These are phyloP conservation scores for Aethina tumida DNA, from an alignment of 1,140 invertebrate species.

Conservation along the genomic window DNA sequence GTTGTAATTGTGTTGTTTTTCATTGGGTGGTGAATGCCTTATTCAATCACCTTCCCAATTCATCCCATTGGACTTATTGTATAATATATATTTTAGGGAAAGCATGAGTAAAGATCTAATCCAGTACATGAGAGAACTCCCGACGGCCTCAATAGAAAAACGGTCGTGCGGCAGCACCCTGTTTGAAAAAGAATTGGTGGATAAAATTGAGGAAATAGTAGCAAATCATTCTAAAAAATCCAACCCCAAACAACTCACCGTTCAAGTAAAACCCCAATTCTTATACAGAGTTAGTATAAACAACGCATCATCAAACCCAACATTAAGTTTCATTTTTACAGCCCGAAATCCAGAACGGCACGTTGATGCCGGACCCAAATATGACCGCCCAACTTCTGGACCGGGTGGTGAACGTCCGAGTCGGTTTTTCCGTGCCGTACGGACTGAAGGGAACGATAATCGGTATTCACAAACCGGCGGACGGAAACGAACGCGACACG, in stretches of 20 bases:
- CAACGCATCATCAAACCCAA: not conserved
- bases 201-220: slow-evolving; percentile 47
- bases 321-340: slow-evolving; percentile 23
- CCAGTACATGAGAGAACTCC: slow-evolving; percentile 62
- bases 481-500: slow-evolving; percentile 37
- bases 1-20: too few relatives aligned
- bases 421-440: slow-evolving; percentile 65
- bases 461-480: slow-evolving; percentile 48
- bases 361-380: slow-evolving; percentile 52
- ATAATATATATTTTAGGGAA: slow-evolving; percentile 38
- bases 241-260: slow-evolving; percentile 46
- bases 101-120: slow-evolving; percentile 48
- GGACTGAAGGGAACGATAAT: slow-evolving; percentile 76
- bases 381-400: slow-evolving; percentile 65
- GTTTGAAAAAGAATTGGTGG: slow-evolving; percentile 58
- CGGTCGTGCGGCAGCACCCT: slow-evolving; percentile 56
- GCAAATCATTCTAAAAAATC: slow-evolving; percentile 36
- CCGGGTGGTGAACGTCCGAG: slow-evolving; percentile 67
- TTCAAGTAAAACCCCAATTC: slow-evolving; percentile 72
- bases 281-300: slow-evolving; percentile 51
- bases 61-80: too few relatives aligned
- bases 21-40: too few relatives aligned
- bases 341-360: slow-evolving; percentile 42
- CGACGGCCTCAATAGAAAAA: slow-evolving; percentile 46
- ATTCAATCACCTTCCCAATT: too few relatives aligned